Conservation (phyloP, 2,113 vertebrate species). For the Labeo catla region DNA sequence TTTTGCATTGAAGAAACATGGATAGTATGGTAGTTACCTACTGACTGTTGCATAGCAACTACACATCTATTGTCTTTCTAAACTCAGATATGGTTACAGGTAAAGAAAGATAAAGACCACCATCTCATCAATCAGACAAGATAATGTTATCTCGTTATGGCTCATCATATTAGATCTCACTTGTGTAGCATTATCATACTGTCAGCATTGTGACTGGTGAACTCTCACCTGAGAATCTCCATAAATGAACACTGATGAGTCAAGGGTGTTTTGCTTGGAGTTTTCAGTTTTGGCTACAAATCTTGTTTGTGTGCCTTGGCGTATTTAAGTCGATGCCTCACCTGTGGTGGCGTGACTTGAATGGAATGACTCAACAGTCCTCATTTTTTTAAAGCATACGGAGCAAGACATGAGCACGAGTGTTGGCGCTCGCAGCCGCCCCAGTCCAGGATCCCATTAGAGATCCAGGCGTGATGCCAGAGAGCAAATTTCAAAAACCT, state of each 20-base stretch:
- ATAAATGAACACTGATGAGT: neutral
- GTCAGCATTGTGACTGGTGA: slow-evolving; percentile 1
- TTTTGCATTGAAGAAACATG: no score
- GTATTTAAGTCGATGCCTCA: slow-evolving; percentile 2
- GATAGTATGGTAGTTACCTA: neutral
- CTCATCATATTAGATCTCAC: neutral
- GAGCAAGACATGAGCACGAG: neutral
- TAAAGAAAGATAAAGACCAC: slow-evolving; percentile 8
- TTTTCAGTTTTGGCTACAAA: slow-evolving; percentile 12
- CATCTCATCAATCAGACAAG: neutral
- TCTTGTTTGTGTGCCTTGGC: slow-evolving; percentile 35
- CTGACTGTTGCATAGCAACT: slow-evolving; percentile 28
- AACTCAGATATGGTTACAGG: slow-evolving; percentile 13
- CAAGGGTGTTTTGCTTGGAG: neutral
- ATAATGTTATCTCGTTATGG: slow-evolving; percentile 18
- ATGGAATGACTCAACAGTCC: neutral
- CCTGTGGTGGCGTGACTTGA: slow-evolving; percentile 8
- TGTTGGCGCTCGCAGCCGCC: neutral
- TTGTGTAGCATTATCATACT: neutral
- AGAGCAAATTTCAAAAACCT: slow-evolving; percentile 12
- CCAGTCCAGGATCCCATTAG: neutral
- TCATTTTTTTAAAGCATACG: neutral
- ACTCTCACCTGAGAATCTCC: slow-evolving; percentile 29
- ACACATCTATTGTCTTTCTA: neutral
- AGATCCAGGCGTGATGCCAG: slow-evolving; percentile 22